Evolutionary conservation across 2,797 vertebrate species (phyloP).

Genomic region (Urosaurus nigricauda): DNA sequence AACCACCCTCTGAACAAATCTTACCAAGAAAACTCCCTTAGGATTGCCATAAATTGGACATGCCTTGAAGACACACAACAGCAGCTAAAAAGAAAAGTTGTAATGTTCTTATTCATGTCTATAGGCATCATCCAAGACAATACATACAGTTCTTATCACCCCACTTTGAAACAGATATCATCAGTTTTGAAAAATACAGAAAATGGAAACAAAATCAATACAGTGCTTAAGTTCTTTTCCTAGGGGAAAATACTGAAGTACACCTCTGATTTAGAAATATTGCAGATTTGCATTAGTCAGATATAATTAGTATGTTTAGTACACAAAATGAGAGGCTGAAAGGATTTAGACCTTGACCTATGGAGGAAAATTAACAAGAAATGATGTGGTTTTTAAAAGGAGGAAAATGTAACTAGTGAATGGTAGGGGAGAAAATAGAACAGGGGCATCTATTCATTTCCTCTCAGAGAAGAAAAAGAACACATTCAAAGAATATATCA

Average conservation of each 20-base stretch:
- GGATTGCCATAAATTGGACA: no score
- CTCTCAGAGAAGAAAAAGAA: slow-evolving; percentile 35
- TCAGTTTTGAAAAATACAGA: background rate
- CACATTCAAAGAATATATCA: slow-evolving; percentile 28
- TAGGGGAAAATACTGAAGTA: background rate
- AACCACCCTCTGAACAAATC: no score
- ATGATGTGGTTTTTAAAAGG: background rate
- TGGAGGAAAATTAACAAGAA: slow-evolving; percentile 31
- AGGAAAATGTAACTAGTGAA: background rate
- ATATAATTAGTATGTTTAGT: slow-evolving; percentile 1
- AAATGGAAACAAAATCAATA: background rate
- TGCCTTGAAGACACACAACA: background rate
- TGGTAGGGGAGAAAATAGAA: background rate
- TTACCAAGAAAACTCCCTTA: no score
- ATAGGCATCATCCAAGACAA: no score
- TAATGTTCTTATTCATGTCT: background rate
- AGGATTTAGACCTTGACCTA: slow-evolving; percentile 50
- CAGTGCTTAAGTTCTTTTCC: background rate
- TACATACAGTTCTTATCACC: background rate
- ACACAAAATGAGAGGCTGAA: slow-evolving; percentile 43
- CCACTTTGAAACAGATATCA: background rate
- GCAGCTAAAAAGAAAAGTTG: no score
- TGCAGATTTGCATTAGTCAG: background rate
- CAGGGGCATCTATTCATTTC: background rate
- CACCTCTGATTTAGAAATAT: slow-evolving; percentile 46